Percentiles rank a stretch among this genome's conserved stretches.
Evolutionary conservation across 2,797 vertebrate genomes (phyloP).

Genomic region (Parambassis ranga): DNA sequence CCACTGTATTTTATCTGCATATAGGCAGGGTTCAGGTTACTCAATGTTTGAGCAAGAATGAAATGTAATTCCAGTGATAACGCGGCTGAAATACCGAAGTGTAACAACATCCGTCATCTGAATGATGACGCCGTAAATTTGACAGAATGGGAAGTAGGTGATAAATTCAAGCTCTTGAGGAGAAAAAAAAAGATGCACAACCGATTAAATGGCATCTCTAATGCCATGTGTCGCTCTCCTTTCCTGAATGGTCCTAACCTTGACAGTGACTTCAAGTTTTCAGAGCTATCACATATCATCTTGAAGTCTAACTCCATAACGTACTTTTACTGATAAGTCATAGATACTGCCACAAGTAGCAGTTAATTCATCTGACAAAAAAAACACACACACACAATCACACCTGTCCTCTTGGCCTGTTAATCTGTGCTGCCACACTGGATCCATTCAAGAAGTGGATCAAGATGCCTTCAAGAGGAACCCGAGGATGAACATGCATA

Average conservation of each 20-base stretch:
- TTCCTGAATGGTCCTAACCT: conserved; percentile 14
- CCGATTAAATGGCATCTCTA: conserved; percentile 35
- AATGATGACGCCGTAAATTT: conserved; percentile 19
- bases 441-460: no score
- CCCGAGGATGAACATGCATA: no score
- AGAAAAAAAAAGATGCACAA: conserved; percentile 33
- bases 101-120: conserved; percentile 16
- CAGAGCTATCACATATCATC: conserved; percentile 16
- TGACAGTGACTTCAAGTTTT: conserved; percentile 43
- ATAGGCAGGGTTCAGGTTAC: conserved; percentile 3
- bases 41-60: conserved; percentile 10
- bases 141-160: conserved; percentile 6
- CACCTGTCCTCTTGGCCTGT: no score
- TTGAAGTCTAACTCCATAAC: no score
- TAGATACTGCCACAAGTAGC: no score
- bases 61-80: conserved; percentile 23
- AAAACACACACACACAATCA: no score
- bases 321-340: no score
- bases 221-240: conserved; percentile 16
- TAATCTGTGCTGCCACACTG: no score
- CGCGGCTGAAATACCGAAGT: neutral
- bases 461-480: no score
- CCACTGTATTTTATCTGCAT: conserved; percentile 21
- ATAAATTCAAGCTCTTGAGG: conserved; percentile 29
- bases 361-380: no score